phyloP scores from a whole-genome alignment of 30 jellyfish, hydroid and myxozoan species.

The Haliclystus octoradiatus region DNA sequence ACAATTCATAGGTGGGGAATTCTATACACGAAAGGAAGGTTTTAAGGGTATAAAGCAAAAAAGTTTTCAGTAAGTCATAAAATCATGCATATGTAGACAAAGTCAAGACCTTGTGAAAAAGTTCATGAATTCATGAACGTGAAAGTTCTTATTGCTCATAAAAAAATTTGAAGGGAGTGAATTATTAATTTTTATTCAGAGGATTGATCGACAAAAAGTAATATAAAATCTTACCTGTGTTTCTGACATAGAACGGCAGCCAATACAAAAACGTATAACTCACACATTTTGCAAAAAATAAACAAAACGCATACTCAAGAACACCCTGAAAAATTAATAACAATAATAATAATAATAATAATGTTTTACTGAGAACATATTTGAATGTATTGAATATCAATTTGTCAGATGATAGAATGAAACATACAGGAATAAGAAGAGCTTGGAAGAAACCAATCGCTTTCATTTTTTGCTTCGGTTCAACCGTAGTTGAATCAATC shows the following conservation, averaged over 20 bases:
- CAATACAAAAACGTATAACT: constrained; percentile 84
- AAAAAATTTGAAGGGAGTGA: too few relatives aligned
- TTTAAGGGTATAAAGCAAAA: too few relatives aligned
- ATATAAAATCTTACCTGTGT: constrained; percentile 40
- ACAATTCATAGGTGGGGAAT: not conserved
- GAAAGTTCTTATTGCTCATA: too few relatives aligned
- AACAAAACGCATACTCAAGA: constrained; percentile 72
- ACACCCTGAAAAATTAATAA: constrained; percentile 55
- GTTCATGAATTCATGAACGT: too few relatives aligned
- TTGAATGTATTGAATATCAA: too few relatives aligned
- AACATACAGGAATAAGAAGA: constrained; percentile 40
- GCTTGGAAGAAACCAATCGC: constrained; percentile 48
- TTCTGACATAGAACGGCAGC: constrained; percentile 73
- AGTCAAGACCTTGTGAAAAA: too few relatives aligned
- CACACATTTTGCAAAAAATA: constrained; percentile 86
- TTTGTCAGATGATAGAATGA: too few relatives aligned
- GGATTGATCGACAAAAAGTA: too few relatives aligned
- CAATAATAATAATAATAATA: not conserved
- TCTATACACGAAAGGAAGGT: not conserved
- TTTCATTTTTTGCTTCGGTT: constrained; percentile 16
- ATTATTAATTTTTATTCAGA: too few relatives aligned
- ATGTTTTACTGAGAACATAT: too few relatives aligned
- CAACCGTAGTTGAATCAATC: not conserved
- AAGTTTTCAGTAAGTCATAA: too few relatives aligned
- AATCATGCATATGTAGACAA: too few relatives aligned